These are phyloP conservation scores for Tetramorium parvispinum DNA, from an alignment of 1,140 invertebrate genomes.

Conservation along the genomic window DNA sequence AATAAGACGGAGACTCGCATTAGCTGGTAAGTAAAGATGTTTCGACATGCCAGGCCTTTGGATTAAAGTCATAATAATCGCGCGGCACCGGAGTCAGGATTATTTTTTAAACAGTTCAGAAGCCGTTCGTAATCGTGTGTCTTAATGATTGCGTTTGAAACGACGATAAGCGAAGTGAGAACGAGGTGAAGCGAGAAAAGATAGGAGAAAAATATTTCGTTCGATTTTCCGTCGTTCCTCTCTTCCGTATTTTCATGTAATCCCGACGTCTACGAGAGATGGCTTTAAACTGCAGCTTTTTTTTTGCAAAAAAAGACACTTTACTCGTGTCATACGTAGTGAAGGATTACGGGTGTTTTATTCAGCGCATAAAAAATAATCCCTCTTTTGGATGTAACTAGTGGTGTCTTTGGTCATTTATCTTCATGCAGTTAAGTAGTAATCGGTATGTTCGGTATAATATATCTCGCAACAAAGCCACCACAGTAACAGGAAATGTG, in stretches of 20 bases:
- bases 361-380: slow-evolving; percentile 75
- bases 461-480: slow-evolving; percentile 71
- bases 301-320: not conserved
- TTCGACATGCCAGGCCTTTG: slow-evolving; percentile 75
- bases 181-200: not conserved
- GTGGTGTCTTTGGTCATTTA: slow-evolving; percentile 69
- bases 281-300: slow-evolving; percentile 4
- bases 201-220: not conserved
- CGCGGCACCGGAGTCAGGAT: slow-evolving; percentile 63
- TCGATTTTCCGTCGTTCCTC: not conserved
- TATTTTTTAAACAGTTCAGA: slow-evolving; percentile 70
- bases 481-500: slow-evolving; percentile 67
- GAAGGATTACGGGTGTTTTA: not conserved
- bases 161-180: not conserved
- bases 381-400: slow-evolving; percentile 64
- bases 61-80: slow-evolving; percentile 61
- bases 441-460: slow-evolving; percentile 59
- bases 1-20: slow-evolving; percentile 65
- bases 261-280: not conserved
- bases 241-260: not conserved
- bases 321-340: not conserved
- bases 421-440: slow-evolving; percentile 70
- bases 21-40: slow-evolving; percentile 69
- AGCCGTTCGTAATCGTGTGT: not conserved
- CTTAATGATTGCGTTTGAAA: not conserved